A percentile compares a stretch with the other conserved stretches of the same genome.
phyloP scores from a whole-genome alignment of 2,888 invertebrate species.

The Caenorhabditis zanzibari region DNA sequence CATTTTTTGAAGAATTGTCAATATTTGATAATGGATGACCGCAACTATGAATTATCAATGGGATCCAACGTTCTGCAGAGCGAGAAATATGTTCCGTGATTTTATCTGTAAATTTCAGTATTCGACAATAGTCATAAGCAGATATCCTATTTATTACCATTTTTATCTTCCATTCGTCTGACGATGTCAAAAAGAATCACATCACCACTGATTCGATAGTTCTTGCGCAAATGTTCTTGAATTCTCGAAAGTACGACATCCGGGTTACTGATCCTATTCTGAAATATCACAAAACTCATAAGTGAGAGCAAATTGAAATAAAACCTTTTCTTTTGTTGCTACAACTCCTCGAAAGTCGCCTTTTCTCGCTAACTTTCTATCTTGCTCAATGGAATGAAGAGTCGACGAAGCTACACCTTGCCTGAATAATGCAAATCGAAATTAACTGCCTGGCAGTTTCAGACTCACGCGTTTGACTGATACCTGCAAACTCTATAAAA shows the following conservation, averaged over 20 bases:
- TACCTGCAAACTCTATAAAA: neutral
- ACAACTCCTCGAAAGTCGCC: slow-evolving; percentile 63
- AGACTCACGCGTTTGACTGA: neutral
- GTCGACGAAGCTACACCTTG: neutral
- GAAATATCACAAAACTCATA: neutral
- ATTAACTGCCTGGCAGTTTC: too few relatives aligned
- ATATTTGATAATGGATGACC: slow-evolving; percentile 73
- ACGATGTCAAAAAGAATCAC: slow-evolving; percentile 65
- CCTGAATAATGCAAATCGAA: slow-evolving; percentile 22
- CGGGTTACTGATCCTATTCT: slow-evolving; percentile 45
- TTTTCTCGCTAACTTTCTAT: slow-evolving; percentile 35
- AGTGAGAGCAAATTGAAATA: neutral
- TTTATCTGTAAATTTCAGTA: slow-evolving; percentile 13
- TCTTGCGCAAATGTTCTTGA: slow-evolving; percentile 59
- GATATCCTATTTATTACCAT: slow-evolving; percentile 24
- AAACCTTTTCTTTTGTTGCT: slow-evolving; percentile 46
- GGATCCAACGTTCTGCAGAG: slow-evolving; percentile 67
- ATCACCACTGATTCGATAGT: slow-evolving; percentile 69
- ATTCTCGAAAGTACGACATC: slow-evolving; percentile 68
- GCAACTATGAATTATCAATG: slow-evolving; percentile 69
- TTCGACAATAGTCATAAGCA: neutral
- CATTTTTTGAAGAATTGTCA: slow-evolving; percentile 38
- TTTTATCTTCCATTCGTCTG: slow-evolving; percentile 64
- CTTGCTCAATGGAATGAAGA: neutral
- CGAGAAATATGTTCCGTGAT: slow-evolving; percentile 21